Evolutionary conservation across 2,888 invertebrate genomes (phyloP).

Genomic region (Volucella zonaria): DNA sequence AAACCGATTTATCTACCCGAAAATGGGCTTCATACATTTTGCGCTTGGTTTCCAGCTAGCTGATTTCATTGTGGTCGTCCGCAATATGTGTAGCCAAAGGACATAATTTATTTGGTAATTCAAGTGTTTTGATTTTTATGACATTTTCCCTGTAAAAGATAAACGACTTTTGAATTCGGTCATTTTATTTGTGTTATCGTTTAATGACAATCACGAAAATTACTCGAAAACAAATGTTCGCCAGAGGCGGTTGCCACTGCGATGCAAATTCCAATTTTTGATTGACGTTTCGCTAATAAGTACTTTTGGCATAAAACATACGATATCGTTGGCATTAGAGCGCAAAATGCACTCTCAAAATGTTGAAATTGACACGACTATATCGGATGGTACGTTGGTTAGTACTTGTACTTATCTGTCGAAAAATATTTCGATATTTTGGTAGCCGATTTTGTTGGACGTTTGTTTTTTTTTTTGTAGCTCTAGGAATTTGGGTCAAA

Average conservation of each 20-base stretch:
- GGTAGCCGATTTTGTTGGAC: background rate
- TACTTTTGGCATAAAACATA: background rate
- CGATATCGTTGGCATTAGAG: background rate
- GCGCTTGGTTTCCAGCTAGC: too few species aligned
- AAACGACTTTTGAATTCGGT: too few species aligned
- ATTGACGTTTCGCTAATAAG: conserved; percentile 6
- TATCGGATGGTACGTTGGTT: background rate
- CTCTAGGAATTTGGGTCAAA: background rate
- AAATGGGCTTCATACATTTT: too few species aligned
- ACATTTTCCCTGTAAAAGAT: too few species aligned
- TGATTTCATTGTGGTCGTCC: too few species aligned
- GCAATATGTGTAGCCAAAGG: too few species aligned
- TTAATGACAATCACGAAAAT: too few species aligned
- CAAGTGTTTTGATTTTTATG: too few species aligned
- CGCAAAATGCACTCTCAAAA: background rate
- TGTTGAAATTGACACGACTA: conserved; percentile 31
- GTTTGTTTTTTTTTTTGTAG: background rate
- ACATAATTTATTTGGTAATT: too few species aligned
- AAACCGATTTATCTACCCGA: too few species aligned
- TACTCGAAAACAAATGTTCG: background rate
- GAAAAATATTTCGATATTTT: conserved; percentile 4
- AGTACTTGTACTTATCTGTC: conserved; percentile 19
- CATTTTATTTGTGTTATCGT: too few species aligned
- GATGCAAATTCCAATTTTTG: background rate
- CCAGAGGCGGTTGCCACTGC: conserved; percentile 2